Conservation (phyloP, 2,888 invertebrate genomes). For the Fragum whitleyi region DNA sequence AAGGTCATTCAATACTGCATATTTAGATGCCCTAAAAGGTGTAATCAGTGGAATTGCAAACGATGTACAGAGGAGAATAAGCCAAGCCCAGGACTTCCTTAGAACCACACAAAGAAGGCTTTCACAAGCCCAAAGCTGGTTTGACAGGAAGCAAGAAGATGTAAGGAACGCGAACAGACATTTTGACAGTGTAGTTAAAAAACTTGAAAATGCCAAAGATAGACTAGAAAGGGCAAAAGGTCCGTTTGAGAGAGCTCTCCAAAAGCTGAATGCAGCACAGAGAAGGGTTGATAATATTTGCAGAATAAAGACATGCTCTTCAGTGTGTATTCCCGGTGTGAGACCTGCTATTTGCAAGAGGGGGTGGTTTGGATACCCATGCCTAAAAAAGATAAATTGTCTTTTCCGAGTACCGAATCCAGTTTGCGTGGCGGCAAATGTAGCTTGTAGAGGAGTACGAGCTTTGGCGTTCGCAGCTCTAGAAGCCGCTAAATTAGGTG, state of each 20-base stretch:
- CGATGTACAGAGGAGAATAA: conserved; percentile 45
- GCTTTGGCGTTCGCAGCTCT: conserved; percentile 49
- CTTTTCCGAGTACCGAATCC: conserved; percentile 52
- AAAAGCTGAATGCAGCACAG: conserved; percentile 49
- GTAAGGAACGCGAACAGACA: conserved; percentile 37
- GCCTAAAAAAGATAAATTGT: conserved; percentile 45
- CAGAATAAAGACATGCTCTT: conserved; percentile 48
- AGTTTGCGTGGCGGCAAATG: conserved; percentile 48
- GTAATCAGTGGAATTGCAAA: conserved; percentile 31
- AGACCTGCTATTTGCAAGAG: conserved; percentile 39
- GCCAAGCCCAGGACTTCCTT: conserved; percentile 43
- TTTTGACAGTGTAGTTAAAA: conserved; percentile 57
- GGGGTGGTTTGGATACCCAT: conserved; percentile 45
- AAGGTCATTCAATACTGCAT: conserved; percentile 47
- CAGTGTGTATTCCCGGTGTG: conserved; percentile 56
- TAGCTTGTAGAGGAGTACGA: conserved; percentile 48
- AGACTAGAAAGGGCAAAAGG: conserved; percentile 60
- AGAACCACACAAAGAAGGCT: conserved; percentile 37
- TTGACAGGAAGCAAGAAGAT: conserved; percentile 43
- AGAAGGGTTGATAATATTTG: conserved; percentile 63
- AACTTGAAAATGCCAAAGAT: conserved; percentile 48
- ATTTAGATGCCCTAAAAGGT: conserved; percentile 47
- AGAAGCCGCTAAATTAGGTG: conserved; percentile 54
- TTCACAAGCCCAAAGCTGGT: conserved; percentile 49
- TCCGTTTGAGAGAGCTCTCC: conserved; percentile 54